phyloP scores from a whole-genome alignment of 2,888 invertebrate species.

The Mythimna pallens region DNA sequence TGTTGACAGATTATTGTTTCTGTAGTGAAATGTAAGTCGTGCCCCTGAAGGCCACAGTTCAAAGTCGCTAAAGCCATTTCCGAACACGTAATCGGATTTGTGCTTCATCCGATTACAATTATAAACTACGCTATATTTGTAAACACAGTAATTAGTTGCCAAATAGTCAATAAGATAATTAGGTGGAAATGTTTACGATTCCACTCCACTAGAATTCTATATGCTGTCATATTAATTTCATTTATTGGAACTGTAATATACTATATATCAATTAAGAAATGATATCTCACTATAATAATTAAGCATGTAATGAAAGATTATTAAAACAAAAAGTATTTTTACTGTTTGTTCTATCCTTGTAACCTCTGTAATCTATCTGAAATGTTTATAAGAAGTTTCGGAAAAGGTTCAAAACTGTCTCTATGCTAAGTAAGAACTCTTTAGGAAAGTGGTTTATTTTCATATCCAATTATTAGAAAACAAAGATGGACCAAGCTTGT shows the following conservation, averaged over 20 bases:
- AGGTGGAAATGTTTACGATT: not conserved
- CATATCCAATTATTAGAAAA: no score
- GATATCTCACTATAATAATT: no score
- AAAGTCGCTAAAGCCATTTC: constrained; percentile 30
- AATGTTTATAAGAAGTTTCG: no score
- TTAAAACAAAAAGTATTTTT: no score
- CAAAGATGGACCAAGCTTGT: no score
- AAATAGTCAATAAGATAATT: constrained; percentile 18
- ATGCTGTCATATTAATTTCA: not conserved
- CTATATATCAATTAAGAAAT: no score
- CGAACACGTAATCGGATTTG: constrained; percentile 36
- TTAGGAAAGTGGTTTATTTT: no score
- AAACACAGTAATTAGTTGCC: constrained; percentile 15
- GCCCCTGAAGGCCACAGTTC: constrained; percentile 15
- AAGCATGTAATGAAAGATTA: no score
- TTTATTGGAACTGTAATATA: not conserved
- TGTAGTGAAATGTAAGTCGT: not conserved
- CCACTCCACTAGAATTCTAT: not conserved
- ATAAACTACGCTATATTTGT: constrained; percentile 15
- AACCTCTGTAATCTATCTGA: no score
- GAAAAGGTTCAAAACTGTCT: no score
- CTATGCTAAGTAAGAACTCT: no score
- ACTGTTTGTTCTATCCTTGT: no score
- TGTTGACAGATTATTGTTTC: not conserved
- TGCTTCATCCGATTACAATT: constrained; percentile 33